Conservation (phyloP, 2,797 vertebrate species). For the Cercopithecus neglectus region DNA sequence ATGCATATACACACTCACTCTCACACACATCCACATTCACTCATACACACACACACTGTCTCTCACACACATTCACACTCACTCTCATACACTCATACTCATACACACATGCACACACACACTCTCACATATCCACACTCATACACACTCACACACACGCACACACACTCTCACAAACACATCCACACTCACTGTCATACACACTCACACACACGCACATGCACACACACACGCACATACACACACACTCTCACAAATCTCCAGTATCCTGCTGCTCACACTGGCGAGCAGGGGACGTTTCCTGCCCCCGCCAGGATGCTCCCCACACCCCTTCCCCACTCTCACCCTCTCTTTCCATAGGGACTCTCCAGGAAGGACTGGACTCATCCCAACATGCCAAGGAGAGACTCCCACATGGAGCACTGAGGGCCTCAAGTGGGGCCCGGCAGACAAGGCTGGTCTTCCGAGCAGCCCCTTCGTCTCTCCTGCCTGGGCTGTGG, state of each 20-base stretch:
- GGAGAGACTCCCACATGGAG: neutral
- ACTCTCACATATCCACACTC: neutral
- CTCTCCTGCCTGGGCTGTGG: neutral
- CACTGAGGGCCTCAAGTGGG: neutral
- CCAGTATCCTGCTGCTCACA: neutral
- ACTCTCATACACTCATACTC: neutral
- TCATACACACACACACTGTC: neutral
- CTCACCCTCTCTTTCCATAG: neutral
- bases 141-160: fast-evolving
- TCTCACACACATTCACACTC: no score
- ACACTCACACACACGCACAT: fast-evolving
- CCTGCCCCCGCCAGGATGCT: neutral
- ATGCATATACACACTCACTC: neutral
- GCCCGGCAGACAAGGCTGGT: neutral
- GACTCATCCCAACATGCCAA: no score
- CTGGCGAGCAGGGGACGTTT: neutral
- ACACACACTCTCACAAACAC: neutral
- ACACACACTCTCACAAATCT: neutral
- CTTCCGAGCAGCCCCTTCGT: neutral
- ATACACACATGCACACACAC: neutral
- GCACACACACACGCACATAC: fast-evolving
- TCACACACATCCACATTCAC: no score
- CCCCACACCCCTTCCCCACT: neutral
- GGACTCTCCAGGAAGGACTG: neutral
- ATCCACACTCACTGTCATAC: neutral